These are phyloP conservation scores for Coronaproctus castanopsis DNA, from an alignment of 2,888 invertebrate species.

Conservation along the genomic window DNA sequence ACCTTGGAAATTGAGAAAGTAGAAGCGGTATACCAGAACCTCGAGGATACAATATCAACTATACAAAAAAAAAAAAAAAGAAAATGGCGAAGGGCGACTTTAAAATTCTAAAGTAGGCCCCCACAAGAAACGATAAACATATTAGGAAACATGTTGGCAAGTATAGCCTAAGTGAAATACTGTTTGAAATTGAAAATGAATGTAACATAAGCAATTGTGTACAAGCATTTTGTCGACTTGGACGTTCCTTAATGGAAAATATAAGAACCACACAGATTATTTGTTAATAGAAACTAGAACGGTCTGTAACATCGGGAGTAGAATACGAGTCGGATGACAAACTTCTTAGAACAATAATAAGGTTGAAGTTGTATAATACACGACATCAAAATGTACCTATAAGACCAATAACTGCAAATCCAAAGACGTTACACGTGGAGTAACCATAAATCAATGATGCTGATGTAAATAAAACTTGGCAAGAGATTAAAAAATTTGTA, in stretches of 20 bases:
- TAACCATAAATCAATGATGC: neutral
- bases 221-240: neutral
- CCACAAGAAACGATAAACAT: no score
- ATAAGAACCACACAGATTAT: neutral
- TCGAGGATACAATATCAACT: no score
- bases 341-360: neutral
- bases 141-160: no score
- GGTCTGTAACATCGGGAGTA: neutral
- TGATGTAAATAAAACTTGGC: neutral
- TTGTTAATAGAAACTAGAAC: neutral
- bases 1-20: no score
- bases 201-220: neutral
- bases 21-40: no score
- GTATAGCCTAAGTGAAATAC: no score
- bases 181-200: neutral
- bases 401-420: neutral
- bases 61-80: no score
- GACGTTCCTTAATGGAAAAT: neutral
- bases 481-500: neutral
- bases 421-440: neutral
- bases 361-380: no score
- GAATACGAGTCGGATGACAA: neutral
- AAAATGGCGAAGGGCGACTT: no score
- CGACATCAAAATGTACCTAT: neutral
- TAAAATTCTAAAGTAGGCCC: no score